Conservation (phyloP, 2,888 invertebrate genomes). For the Drosophila koepferae region DNA sequence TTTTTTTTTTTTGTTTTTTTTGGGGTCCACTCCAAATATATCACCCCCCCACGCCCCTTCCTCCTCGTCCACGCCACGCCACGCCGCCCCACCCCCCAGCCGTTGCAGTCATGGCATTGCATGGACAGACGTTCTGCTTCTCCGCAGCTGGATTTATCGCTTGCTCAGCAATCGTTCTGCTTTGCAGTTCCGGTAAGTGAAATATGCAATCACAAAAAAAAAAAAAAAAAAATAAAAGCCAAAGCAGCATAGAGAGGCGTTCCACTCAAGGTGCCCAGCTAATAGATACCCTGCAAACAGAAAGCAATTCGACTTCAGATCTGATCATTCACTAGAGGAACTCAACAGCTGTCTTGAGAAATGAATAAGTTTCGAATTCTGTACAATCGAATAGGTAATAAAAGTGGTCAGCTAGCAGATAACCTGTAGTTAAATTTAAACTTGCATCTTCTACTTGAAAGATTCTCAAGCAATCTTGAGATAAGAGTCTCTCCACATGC, state of each 20-base stretch:
- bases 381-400: not conserved
- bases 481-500: not conserved
- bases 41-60: not conserved
- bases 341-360: not conserved
- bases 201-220: slow-evolving; percentile 63
- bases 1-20: slow-evolving; percentile 1
- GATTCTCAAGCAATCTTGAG: not conserved
- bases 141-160: slow-evolving; percentile 84
- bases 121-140: slow-evolving; percentile 69
- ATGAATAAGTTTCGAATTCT: not conserved
- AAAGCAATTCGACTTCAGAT: not conserved
- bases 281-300: not conserved
- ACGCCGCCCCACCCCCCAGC: not conserved
- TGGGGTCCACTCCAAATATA: not conserved
- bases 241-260: too few species aligned
- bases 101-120: slow-evolving; percentile 59
- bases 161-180: slow-evolving; percentile 85
- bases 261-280: not conserved
- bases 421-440: not conserved
- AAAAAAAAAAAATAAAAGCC: slow-evolving; percentile 26
- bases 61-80: not conserved
- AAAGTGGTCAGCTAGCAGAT: not conserved
- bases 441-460: not conserved
- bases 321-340: not conserved
- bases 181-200: slow-evolving; percentile 85